A percentile compares a stretch with the other conserved stretches of the same genome.
phyloP scores from a whole-genome alignment of 2,888 invertebrate genomes.

The Quadroppia sp. region DNA sequence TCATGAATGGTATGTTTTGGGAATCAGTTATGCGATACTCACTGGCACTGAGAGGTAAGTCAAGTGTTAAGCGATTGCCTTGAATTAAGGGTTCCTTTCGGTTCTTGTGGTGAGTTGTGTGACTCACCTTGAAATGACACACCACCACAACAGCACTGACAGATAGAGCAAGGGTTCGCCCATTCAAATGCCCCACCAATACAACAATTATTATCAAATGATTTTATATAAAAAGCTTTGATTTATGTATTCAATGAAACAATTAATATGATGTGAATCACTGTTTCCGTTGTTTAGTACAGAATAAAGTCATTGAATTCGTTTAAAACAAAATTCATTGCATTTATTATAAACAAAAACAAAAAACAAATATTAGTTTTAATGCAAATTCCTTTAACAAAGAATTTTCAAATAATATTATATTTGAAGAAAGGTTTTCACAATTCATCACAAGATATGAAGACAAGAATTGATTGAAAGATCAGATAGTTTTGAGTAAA shows the following conservation, averaged over 20 bases:
- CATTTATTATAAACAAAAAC: neutral
- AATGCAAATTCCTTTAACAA: too few relatives aligned
- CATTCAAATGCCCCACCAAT: neutral
- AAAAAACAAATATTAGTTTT: too few relatives aligned
- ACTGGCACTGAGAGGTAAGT: neutral
- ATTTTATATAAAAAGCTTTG: too few relatives aligned
- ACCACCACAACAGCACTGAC: neutral
- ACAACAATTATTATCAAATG: too few relatives aligned
- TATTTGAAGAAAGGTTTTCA: too few relatives aligned
- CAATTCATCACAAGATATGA: too few relatives aligned
- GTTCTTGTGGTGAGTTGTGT: neutral
- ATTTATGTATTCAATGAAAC: too few relatives aligned
- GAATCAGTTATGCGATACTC: neutral
- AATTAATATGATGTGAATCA: neutral
- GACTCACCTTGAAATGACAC: constrained; percentile 31
- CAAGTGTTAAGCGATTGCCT: neutral
- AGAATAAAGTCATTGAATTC: neutral
- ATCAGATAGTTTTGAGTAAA: too few relatives aligned
- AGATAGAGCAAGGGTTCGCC: neutral
- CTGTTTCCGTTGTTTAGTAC: neutral
- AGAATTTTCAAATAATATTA: too few relatives aligned
- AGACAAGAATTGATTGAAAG: too few relatives aligned
- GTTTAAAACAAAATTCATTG: neutral
- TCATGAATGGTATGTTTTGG: neutral
- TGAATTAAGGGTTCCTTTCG: neutral